Evolutionary conservation across 2,888 invertebrate genomes (phyloP), one percentile per base, ranked within the genome.

Genomic region (Limnephilus auricula): DNA sequence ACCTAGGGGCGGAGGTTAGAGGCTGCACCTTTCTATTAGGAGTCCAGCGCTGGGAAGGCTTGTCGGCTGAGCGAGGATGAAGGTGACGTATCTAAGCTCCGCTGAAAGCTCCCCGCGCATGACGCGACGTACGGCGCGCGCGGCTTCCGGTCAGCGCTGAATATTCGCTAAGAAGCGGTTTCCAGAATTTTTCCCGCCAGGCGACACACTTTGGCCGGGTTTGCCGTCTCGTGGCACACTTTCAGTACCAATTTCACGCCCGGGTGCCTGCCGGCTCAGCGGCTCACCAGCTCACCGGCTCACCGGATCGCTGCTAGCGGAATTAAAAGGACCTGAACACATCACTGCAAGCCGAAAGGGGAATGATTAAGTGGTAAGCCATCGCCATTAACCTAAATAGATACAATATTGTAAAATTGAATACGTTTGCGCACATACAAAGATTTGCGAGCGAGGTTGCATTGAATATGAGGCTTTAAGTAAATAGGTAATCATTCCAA

Each of bases 151-250:
- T 79, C 78, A n/a, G 34, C 87, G 34, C 31, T 34, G 87, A 34
- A 31, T 65, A 65, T 87, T 87, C 34, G 87, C 87, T 50, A 50
- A 34, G 87, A 85, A 87, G 87, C 87, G 87, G 87, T 50, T 88
- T 78, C 78, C 87, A 78, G 65, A 78, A 88, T 78, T 78, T 88
- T 88, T 88, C 87, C 87, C 87, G 87, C 87, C 31, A 34, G n/a
- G 87, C 87, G 87, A 79, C 87, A 88, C 87, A 88, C 87, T 88
- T 88, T 31, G 87, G 78, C 31, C n/a, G n/a, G 31, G 87, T 88
- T n/a, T n/a, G 87, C 65, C 78, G 87, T 88, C 87, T 34, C 87
- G 78, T 65, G 86, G 86, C 86, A 86, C 65, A 86, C 86, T 86
- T 88, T 34, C 79, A 10, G 65, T 25, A 34, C 31, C 31, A 87